Base-by-base conservation (phyloP, 2,113 vertebrate genomes). In the Lophius piscatorius region DNA sequence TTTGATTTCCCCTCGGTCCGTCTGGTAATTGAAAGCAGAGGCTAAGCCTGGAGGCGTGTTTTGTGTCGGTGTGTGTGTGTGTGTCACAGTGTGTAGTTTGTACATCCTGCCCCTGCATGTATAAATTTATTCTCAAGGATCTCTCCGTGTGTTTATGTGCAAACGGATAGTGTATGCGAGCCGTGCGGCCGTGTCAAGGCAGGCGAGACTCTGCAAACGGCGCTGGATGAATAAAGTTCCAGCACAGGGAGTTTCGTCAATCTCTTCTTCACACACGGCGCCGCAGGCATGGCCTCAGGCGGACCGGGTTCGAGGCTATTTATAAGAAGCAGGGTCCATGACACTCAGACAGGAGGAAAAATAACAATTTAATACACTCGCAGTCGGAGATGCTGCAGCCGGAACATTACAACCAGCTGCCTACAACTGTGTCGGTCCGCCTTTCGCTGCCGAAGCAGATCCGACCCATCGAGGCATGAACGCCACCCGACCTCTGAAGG, bases 21-120 rank as follows among this genome's bases (percentile, higher is more conserved):
- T 54, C 73, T 81, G 76, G 78, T 89, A 89, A 87, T 89, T 87
- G 83, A 87, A 85, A 85, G 77, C 80, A 80, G 74, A 67, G 78
- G 74, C 76, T 50, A 63, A 78, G 83, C 74, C 74, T 67, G 70
- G 49, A 83, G 84, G 64, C 72, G 77, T 84, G 78, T 84, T 70
- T 17, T 54, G 40, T 76, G 38, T 60, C 24, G 31, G 14, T 26
- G 67, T 36, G 45, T 49, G 17, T 50, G 38, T 42, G 28, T 28
- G 18, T 45, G 24, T 50, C 16, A 46, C 33, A 38, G 28, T 34
- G 18, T 45, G 24, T 18, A 1, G 41, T 42, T 70, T 40, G 24
- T 40, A 46, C 21, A 31, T 39, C 28, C 31, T 31, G 13, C 31
- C 63, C 71, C 65, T 81, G 60, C 64, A 70, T 62, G 16, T 26